Base-by-base conservation (phyloP, 2,888 invertebrate species). In the Dusona sp. region DNA sequence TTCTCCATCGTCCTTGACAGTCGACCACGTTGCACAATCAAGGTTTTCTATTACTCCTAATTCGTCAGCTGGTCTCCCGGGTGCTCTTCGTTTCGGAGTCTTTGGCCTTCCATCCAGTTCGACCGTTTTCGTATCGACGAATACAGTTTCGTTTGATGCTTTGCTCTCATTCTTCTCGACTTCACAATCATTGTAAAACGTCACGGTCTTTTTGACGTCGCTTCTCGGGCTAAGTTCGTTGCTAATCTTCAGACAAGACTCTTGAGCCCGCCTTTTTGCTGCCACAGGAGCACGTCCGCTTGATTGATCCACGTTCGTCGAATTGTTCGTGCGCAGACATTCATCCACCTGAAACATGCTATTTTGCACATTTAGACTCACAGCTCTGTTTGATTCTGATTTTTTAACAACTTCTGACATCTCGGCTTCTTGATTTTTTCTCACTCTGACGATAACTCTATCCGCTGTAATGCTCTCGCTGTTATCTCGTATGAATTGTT, bases 201-300 rank as follows among this genome's bases (percentile, higher is more conserved):
- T 91, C 88, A 93, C 92, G 64, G 90, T 91, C 79, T 92, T 93
- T 79, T 89, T 92, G 33, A 88, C 83, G 51, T 90, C 89, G 22
- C 74, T 51, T 29, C 87, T 89, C 4, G 89, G 89, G 51, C 87
- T 88, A 3, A 65, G 61, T 22, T 86, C 86, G 65, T 82, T 85
- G 61, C 70, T 86, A n/a, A 82, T 88, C 65, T 90, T 91, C 36
- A 90, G 87, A 77, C 90, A 90, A 33, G 91, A 90, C 29, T 89
- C 89, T 38, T 80, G 84, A 51, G 72, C 65, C 19, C 51, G 45
- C 54, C 80, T 84, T 80, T 87, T 88, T 38, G 88, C 83, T 42
- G 79, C 48, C 51, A 78, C 72, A 11, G 79, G 83, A 19, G 16
- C 61, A n/a, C 16, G 64, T 48, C 64, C 38, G 65, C 22, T 83